Base-by-base conservation (phyloP, 2,113 vertebrate genomes). In the Carollia perspicillata region DNA sequence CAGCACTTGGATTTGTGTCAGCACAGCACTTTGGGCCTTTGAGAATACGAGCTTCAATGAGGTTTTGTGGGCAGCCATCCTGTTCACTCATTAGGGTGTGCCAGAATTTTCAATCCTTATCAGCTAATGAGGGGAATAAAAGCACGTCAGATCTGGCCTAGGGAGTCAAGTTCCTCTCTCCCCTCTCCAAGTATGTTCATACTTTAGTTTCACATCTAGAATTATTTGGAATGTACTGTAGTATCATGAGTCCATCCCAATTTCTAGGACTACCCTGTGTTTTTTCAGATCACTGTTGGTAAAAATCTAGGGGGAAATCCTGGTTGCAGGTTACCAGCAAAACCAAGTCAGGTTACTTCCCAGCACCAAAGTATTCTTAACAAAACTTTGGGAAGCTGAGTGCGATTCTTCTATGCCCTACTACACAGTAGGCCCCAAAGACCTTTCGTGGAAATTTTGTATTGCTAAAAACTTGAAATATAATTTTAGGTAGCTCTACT, bases 1-100 rank as follows among this genome's bases (percentile, higher is more conserved):
- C 26, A 51, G 81, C 37, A 35, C 89, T 47, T 72, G 68, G 68
- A 28, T 74, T 83, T 58, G 72, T 63, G 90, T 93, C 26, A 68
- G 53, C 26, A 68, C 49, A 7, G 55, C 75, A 55, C 77, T 93
- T 33, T 14, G 11, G 72, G 89, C 83, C 95, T 89, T 58, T 63
- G 95, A 74, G 92, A 88, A 72, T 37, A 90, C 55, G 94, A 93
- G 65, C 81, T 93, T 71, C 96, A 93, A 22, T 44, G 94, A 97
- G 65, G 92, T 49, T 60, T 84, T 13, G 10, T 11, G 79, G 93
- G 55, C 51, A 91, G 65, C 83, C 88, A 72, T 8, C 44, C 16
- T n/a, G 71, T 6, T 83, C 35, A 66, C 81, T 94, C 77, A 8
- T 49, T 58, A 79, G 49, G 18, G 79, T 90, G 51, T 75, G 66